phyloP scores from a whole-genome alignment of 1,140 invertebrate genomes.

The Eciton burchellii region DNA sequence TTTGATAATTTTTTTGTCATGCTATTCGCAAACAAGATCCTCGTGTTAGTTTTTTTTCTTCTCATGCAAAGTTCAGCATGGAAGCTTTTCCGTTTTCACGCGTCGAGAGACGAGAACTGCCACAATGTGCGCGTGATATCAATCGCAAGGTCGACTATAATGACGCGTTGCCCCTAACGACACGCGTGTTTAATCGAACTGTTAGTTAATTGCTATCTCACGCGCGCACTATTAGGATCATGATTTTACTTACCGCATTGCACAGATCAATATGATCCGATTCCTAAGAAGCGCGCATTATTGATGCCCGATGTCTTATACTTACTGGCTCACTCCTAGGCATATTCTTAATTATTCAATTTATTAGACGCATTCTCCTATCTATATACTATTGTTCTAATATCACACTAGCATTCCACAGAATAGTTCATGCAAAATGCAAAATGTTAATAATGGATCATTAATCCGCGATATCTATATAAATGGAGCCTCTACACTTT shows the following conservation, averaged over 20 bases:
- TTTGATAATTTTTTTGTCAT: too few species aligned
- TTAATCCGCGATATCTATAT: too few species aligned
- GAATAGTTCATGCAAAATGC: too few species aligned
- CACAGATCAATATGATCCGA: conserved; percentile 29
- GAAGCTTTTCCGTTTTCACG: neutral
- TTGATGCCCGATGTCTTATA: too few species aligned
- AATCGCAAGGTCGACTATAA: conserved; percentile 13
- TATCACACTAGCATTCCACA: too few species aligned
- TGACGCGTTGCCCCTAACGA: conserved; percentile 71
- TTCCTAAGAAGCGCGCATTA: neutral
- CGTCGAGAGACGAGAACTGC: neutral
- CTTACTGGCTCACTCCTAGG: too few species aligned
- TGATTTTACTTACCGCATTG: conserved; percentile 13
- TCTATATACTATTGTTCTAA: too few species aligned
- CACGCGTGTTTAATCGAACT: conserved; percentile 71
- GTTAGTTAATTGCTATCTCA: conserved; percentile 32
- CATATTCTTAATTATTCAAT: too few species aligned
- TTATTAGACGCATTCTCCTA: too few species aligned
- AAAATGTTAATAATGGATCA: too few species aligned
- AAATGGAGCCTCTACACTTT: too few species aligned
- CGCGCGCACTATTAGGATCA: conserved; percentile 42
- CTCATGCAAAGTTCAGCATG: neutral
- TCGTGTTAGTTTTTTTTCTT: neutral
- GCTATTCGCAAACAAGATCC: neutral
- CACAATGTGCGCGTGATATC: neutral